Conservation (phyloP, 2,797 vertebrate genomes). For the Schizothorax lantsangensis region DNA sequence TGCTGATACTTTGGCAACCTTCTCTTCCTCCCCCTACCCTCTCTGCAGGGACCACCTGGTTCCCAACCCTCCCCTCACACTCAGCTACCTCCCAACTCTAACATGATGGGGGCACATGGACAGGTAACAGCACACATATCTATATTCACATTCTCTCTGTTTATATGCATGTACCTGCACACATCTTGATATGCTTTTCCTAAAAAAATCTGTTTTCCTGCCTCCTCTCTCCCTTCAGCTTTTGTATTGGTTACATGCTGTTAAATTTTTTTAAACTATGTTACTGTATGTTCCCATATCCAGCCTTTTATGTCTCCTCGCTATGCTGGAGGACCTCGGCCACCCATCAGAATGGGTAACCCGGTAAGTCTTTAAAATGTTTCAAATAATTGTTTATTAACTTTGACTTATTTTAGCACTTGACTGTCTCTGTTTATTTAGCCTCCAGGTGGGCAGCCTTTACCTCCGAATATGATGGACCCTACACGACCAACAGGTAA, state of each 20-base stretch:
- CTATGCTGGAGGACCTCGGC: constrained; percentile 95
- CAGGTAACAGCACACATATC: constrained; percentile 80
- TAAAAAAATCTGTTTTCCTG: neutral
- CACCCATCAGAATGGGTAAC: constrained; percentile 96
- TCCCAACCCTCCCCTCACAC: constrained; percentile 90
- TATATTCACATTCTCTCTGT: neutral
- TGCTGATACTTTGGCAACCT: constrained; percentile 38
- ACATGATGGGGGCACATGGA: constrained; percentile 91
- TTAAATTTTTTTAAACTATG: neutral
- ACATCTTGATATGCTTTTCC: neutral
- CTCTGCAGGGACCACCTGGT: constrained; percentile 87
- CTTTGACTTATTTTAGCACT: neutral
- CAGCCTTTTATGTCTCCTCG: constrained; percentile 98
- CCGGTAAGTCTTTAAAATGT: constrained; percentile 80
- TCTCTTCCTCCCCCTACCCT: constrained; percentile 76
- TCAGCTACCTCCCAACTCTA: constrained; percentile 87
- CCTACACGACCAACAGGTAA: constrained; percentile 87
- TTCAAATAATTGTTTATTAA: neutral
- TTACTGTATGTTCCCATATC: constrained; percentile 1
- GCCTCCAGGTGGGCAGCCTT: constrained; percentile 87
- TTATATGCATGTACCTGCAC: neutral
- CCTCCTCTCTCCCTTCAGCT: neutral
- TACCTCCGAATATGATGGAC: constrained; percentile 88
- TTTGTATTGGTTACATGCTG: neutral
- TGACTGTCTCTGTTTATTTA: constrained; percentile 61